Conservation (phyloP, 2,888 invertebrate species). For the Melipona bicolor region DNA sequence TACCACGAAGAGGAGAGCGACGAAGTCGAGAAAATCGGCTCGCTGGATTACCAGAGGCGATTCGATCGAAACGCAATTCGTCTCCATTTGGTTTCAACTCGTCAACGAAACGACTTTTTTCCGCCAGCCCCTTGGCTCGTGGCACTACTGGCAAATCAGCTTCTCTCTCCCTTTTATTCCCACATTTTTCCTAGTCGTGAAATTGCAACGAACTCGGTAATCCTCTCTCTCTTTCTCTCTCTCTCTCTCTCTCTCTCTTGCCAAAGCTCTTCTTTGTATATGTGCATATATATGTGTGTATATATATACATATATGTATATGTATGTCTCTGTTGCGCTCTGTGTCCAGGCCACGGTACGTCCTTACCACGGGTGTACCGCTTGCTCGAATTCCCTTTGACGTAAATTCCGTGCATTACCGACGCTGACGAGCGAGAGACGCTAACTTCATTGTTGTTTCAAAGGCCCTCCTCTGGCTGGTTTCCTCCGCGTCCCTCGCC, state of each 20-base stretch:
- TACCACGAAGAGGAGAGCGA: neutral
- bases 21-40: neutral
- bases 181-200: conserved; percentile 9
- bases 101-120: conserved; percentile 58
- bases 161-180: conserved; percentile 8
- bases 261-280: neutral
- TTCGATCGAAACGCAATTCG: conserved; percentile 35
- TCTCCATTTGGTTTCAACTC: conserved; percentile 32
- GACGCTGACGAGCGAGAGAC: conserved; percentile 80
- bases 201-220: conserved; percentile 32
- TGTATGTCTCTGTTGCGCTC: neutral
- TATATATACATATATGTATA: neutral
- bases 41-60: neutral
- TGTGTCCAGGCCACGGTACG: conserved; percentile 49
- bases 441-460: conserved; percentile 83
- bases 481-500: conserved; percentile 58
- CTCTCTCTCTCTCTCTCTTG: conserved; percentile 13
- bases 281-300: neutral
- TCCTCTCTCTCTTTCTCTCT: neutral
- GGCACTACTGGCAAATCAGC: conserved; percentile 6
- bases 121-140: conserved; percentile 8
- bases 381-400: conserved; percentile 80
- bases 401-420: conserved; percentile 80
- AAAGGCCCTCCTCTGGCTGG: conserved; percentile 74
- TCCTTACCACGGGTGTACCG: conserved; percentile 47